Conservation (phyloP, 2,797 vertebrate genomes). For the Hemibagrus guttatus region DNA sequence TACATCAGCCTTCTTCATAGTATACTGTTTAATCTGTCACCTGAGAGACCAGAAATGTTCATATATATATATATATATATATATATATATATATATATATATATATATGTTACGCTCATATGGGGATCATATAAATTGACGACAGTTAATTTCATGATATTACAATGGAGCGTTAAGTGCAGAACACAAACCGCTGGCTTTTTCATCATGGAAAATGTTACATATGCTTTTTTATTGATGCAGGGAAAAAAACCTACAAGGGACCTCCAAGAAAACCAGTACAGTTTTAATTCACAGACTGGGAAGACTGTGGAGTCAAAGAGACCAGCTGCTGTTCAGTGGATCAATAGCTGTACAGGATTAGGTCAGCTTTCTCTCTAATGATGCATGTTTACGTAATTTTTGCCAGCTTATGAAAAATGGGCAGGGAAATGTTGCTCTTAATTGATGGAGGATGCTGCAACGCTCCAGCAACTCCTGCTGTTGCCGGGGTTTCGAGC, state of each 20-base stretch:
- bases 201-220: conserved; percentile 65
- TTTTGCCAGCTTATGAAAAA: conserved; percentile 56
- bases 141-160: not conserved
- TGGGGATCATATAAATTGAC: not conserved
- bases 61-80: too few species aligned
- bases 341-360: conserved; percentile 43
- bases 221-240: conserved; percentile 66
- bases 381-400: conserved; percentile 58
- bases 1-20: conserved; percentile 61
- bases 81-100: too few species aligned
- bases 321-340: conserved; percentile 11
- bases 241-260: not conserved
- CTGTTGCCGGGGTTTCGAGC: conserved; percentile 63
- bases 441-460: conserved; percentile 75
- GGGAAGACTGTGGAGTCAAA: not conserved
- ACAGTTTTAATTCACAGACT: not conserved
- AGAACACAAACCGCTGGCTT: not conserved
- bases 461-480: conserved; percentile 70
- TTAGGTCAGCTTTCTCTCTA: conserved; percentile 50
- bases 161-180: not conserved
- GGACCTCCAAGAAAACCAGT: not conserved
- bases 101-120: not conserved
- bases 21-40: conserved; percentile 7
- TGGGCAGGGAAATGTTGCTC: conserved; percentile 50
- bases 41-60: not conserved